Evolutionary conservation across 1,140 invertebrate species (phyloP), one percentile per base, ranked within the genome.

Genomic region (Wiebesia pumilae): DNA sequence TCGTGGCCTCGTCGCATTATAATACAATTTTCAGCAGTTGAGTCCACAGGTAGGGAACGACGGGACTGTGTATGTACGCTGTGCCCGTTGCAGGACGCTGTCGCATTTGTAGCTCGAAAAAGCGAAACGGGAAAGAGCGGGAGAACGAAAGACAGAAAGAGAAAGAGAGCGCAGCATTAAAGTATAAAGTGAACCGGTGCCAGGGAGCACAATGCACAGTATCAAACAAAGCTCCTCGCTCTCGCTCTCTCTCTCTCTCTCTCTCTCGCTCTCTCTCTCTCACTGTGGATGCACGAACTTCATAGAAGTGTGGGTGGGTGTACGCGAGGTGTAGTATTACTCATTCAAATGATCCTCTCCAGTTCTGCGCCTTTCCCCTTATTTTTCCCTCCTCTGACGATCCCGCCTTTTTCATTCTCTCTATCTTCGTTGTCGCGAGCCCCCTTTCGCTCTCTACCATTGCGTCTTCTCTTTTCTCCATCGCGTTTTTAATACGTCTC

Each of bases 151-250:
- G 73, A 84, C 47, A 88, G 86, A 84, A 85, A 67, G 84, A 89
- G 88, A 88, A 86, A 86, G 54, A 80, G 75, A 79, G 88, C 88
- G 87, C 87, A 89, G 88, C 87, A 90, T 80, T n/a, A n/a, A 89
- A 88, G 91, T 91, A 93, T 92, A 91, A 92, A 93, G 90, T 91
- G 90, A 93, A 92, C 92, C 92, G 91, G 92, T 92, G 91, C 91
- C 90, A 91, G 90, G 81, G 87, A 90, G 90, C 89, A 94, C 93
- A 93, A 93, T 93, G 91, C 91, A 87, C 88, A 89, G 90, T 92
- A 93, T 93, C 92, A 93, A 93, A 94, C 93, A 94, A 94, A 93
- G 93, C 92, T 93, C 87, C 89, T 90, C n/a, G n/a, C n/a, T n/a
- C n/a, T n/a, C n/a, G n/a, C 54, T 77, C n/a, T 58, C 54, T 87